phyloP scores from a whole-genome alignment of 2,888 invertebrate genomes.

The Eupeodes luniger region DNA sequence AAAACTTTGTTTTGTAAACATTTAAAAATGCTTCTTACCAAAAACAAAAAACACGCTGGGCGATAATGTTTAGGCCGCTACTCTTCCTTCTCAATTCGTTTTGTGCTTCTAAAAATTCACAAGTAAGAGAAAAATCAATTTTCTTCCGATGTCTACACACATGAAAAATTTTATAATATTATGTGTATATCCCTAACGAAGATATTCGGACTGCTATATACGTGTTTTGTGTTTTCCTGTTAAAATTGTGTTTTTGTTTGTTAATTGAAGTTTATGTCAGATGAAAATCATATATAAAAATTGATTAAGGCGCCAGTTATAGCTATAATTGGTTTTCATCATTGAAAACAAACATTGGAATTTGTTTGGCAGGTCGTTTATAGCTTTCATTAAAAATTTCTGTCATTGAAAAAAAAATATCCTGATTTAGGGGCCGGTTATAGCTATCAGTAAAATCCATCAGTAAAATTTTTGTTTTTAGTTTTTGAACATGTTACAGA shows the following conservation, averaged over 20 bases:
- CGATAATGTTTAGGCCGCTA: not conserved
- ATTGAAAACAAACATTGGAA: too few relatives aligned
- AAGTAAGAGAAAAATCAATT: conserved; percentile 43
- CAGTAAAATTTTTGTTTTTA: too few relatives aligned
- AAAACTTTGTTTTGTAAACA: conserved; percentile 51
- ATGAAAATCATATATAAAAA: too few relatives aligned
- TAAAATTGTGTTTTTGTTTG: not conserved
- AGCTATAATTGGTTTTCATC: too few relatives aligned
- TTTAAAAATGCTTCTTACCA: not conserved
- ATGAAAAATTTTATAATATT: conserved; percentile 45
- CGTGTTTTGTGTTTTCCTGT: not conserved
- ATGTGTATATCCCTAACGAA: not conserved
- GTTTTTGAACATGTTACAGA: too few relatives aligned
- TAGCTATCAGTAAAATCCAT: too few relatives aligned
- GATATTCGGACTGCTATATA: not conserved
- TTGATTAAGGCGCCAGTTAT: too few relatives aligned
- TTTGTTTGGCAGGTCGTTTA: too few relatives aligned
- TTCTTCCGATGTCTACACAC: conserved; percentile 7
- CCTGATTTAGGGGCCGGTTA: too few relatives aligned
- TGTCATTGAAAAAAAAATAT: too few relatives aligned
- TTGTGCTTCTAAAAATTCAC: not conserved
- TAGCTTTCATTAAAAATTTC: too few relatives aligned
- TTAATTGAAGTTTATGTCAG: not conserved
- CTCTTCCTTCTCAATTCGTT: not conserved
- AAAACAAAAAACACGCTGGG: not conserved